A percentile compares a stretch with the other conserved stretches of the same genome.
Evolutionary conservation across 2,797 vertebrate genomes (phyloP).

Genomic region (Bovichtus diacanthus): DNA sequence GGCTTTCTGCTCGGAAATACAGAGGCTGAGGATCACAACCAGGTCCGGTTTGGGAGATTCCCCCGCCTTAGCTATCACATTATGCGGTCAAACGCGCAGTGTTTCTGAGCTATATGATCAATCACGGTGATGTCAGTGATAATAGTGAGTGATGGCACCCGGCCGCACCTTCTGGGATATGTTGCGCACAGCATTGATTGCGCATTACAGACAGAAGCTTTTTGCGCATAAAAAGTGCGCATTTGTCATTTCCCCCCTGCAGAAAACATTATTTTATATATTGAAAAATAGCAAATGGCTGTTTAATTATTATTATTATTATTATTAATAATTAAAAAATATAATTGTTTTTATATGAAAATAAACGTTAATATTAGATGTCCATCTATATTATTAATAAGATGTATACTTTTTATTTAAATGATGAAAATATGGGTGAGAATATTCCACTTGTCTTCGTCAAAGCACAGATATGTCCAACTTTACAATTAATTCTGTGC

Average conservation of each 20-base stretch:
- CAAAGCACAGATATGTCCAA: neutral
- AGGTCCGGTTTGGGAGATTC: slow-evolving; percentile 61
- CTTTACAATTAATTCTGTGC: neutral
- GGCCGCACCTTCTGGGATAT: slow-evolving; percentile 61
- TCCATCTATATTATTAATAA: neutral
- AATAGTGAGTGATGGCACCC: slow-evolving; percentile 83
- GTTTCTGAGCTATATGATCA: slow-evolving; percentile 86
- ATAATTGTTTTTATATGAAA: neutral
- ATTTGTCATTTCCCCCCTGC: slow-evolving; percentile 46
- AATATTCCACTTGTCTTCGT: neutral
- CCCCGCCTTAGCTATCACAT: slow-evolving; percentile 82
- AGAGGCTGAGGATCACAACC: slow-evolving; percentile 66
- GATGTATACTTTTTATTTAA: neutral
- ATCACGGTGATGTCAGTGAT: slow-evolving; percentile 88
- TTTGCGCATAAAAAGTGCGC: too few relatives aligned
- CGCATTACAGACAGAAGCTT: slow-evolving; percentile 3
- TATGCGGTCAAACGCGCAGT: slow-evolving; percentile 85
- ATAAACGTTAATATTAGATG: neutral
- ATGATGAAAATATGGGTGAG: neutral
- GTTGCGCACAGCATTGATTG: slow-evolving; percentile 61
- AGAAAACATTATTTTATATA: neutral
- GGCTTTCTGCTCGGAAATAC: slow-evolving; percentile 56
- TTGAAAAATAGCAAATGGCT: neutral
- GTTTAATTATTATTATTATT: neutral
- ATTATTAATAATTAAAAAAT: neutral